Base-by-base conservation (phyloP, 2,888 invertebrate genomes). In the Yponomeuta cagnagella region DNA sequence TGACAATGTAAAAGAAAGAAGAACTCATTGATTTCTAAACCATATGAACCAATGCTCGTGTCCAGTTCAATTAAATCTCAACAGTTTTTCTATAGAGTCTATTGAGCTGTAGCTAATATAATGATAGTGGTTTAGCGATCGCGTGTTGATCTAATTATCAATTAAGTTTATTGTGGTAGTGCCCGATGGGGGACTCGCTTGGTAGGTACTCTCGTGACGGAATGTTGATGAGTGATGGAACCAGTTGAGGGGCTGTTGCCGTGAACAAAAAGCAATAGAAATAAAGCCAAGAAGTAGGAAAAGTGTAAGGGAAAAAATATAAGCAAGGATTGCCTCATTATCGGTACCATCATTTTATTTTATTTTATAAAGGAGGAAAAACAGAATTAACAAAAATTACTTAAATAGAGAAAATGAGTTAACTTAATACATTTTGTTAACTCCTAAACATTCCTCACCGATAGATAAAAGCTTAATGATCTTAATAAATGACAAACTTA, bases 191-290 rank as follows among this genome's bases (percentile, higher is more conserved):
- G 63, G 67, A 67, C 67, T 67, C 43, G 43, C 43, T 8, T 8
- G 43, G 43, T 43, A 43, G 43, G 43, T 58, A 58, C 31, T 68
- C 72, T 71, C 71, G 72, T 72, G 70, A 12, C 63, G 75, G 75
- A 74, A 75, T 75, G 72, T 75, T 73, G 73, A 75, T 73, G 71
- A 67, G 69, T 66, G 70, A 70, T 48, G 71, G 48, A 69, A 71
- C 64, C 70, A 70, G 71, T 58, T 58, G 52, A 58, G 52, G 52
- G 52, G 52, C 52, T 15, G 15, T 5, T 58, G 52, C 15, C 52
- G 15, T 15, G 15, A 15, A 58, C 2, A 15, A 58, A 15, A 58
- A 15, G 15, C 15, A 58, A 58, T 15, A 58, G 52, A 58, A 58
- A 58, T 12, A 15, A 3, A 58, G 15, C 52, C 15, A 5, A 58